These are phyloP conservation scores for Spheniscus mendiculus DNA, from an alignment of 2,113 vertebrate genomes.

Conservation along the genomic window DNA sequence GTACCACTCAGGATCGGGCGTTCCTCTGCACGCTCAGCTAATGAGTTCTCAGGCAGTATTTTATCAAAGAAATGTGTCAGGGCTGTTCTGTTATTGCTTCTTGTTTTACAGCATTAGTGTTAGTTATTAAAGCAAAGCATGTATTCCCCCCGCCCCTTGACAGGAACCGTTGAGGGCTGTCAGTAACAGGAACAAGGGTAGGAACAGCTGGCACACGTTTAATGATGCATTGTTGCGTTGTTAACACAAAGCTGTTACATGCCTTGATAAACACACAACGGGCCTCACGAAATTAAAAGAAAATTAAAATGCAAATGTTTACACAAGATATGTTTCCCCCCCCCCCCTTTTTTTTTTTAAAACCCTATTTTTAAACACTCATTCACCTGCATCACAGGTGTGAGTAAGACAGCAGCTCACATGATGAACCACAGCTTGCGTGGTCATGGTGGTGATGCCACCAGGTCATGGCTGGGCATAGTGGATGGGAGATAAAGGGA, in stretches of 20 bases:
- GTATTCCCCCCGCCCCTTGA: constrained; percentile 4
- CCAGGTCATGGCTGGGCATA: accelerated
- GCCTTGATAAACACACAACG: constrained; percentile 66
- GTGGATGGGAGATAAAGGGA: not conserved
- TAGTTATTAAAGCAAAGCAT: constrained; percentile 61
- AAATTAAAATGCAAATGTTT: constrained; percentile 77
- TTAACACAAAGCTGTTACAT: constrained; percentile 72
- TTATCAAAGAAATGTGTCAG: constrained; percentile 67
- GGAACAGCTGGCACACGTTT: constrained; percentile 71
- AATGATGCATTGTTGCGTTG: constrained; percentile 57
- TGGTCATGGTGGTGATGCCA: accelerated
- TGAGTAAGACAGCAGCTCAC: not conserved
- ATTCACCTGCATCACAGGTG: not conserved
- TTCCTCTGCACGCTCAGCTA: constrained; percentile 18
- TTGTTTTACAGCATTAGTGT: constrained; percentile 64
- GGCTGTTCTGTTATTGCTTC: constrained; percentile 59
- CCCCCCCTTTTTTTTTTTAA: too few species aligned
- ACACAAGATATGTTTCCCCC: not conserved
- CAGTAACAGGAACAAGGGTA: constrained; percentile 13
- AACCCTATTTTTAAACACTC: not conserved
- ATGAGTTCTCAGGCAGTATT: too few species aligned
- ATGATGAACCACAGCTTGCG: not conserved
- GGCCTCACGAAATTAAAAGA: constrained; percentile 68
- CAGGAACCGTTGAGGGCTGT: constrained; percentile 33
- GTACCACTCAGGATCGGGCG: not conserved